phyloP scores from a whole-genome alignment of 1,140 invertebrate species.

The Lepidurus apus region DNA sequence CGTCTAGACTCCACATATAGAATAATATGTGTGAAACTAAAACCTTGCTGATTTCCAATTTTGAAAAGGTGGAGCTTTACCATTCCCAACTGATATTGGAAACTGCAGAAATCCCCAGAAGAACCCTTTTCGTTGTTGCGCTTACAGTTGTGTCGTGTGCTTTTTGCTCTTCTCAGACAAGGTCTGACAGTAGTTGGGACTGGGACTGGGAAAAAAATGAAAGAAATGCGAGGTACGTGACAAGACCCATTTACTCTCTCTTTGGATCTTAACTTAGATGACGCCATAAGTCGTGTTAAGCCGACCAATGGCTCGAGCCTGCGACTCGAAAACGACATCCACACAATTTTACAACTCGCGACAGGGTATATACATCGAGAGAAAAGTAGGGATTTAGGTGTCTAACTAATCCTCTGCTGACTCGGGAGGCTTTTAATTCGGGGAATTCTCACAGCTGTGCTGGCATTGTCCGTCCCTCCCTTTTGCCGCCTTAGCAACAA shows the following conservation, averaged over 20 bases:
- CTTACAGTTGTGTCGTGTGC: no score
- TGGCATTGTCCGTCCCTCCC: neutral
- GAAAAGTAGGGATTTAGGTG: constrained; percentile 16
- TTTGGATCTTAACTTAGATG: constrained; percentile 19
- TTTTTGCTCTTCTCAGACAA: no score
- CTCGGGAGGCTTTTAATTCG: constrained; percentile 2
- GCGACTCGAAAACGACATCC: neutral
- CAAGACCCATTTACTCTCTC: neutral
- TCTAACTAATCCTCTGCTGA: constrained; percentile 4
- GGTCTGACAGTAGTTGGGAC: neutral
- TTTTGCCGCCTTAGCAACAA: neutral
- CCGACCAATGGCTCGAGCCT: neutral
- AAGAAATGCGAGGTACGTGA: constrained; percentile 3
- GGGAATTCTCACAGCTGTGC: constrained; percentile 18
- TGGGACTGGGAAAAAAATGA: neutral
- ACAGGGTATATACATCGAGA: neutral
- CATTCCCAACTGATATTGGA: no score
- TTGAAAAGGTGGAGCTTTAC: no score
- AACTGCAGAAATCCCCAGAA: no score
- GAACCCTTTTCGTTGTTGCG: no score
- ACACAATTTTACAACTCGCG: constrained; percentile 4
- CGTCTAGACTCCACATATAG: no score
- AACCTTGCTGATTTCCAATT: no score
- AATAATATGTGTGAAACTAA: no score
- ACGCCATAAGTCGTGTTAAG: constrained; percentile 10